A percentile compares a stretch with the other conserved stretches of the same genome.
These are phyloP conservation scores for Drosophila watanabei DNA, from an alignment of 1,140 invertebrate species.

Conservation along the genomic window DNA sequence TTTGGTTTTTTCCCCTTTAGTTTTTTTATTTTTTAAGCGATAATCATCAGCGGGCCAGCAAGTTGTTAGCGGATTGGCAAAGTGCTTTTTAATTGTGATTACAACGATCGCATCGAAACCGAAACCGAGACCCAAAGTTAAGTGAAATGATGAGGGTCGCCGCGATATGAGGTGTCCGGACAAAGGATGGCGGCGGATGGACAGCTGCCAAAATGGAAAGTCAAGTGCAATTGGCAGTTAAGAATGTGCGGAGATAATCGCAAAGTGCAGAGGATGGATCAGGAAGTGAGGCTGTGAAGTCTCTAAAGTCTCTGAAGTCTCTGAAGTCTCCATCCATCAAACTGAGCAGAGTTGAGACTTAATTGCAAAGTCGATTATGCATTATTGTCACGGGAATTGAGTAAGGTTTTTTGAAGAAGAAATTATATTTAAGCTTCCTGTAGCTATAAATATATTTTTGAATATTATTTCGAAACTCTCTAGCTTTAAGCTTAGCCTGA, in stretches of 20 bases:
- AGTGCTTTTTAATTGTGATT: constrained; percentile 80
- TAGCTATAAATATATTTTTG: too few relatives aligned
- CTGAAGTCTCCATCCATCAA: constrained; percentile 7
- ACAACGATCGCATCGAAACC: constrained; percentile 42
- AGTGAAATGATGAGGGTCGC: constrained; percentile 24
- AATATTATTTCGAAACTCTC: constrained; percentile 4
- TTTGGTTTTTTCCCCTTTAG: neutral
- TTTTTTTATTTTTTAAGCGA: constrained; percentile 1
- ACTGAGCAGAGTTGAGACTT: neutral
- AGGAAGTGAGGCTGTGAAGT: constrained; percentile 16
- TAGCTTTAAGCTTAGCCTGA: neutral
- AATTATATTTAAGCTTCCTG: neutral
- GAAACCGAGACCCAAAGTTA: constrained; percentile 16
- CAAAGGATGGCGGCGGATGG: constrained; percentile 11
- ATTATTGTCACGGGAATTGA: neutral
- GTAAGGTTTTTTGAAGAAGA: neutral
- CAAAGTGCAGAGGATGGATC: constrained; percentile 12
- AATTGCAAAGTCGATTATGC: constrained; percentile 5
- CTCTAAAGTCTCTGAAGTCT: too few relatives aligned
- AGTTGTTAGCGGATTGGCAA: constrained; percentile 64
- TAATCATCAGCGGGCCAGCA: constrained; percentile 41
- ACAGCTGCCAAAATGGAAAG: constrained; percentile 49
- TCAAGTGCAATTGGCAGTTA: constrained; percentile 33
- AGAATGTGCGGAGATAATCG: constrained; percentile 30
- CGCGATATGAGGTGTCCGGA: neutral